These are phyloP conservation scores for Trissolcus basalis DNA, from an alignment of 1,140 invertebrate genomes.

Conservation along the genomic window DNA sequence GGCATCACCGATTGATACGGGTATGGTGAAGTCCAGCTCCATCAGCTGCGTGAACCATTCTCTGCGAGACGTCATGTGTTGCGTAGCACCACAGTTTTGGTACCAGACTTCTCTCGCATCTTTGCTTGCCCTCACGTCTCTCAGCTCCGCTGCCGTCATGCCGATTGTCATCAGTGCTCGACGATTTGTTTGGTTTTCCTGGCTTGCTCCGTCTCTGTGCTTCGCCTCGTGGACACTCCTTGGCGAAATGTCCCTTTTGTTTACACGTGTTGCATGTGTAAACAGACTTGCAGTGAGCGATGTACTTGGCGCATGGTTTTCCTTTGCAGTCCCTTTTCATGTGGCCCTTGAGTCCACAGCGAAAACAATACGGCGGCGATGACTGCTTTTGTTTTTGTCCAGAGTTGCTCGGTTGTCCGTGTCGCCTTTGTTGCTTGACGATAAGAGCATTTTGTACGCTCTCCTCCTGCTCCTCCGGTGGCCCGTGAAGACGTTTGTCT, in stretches of 20 bases:
- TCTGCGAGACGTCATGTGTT: slow-evolving; percentile 9
- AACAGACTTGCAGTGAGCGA: not conserved
- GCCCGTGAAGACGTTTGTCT: not conserved
- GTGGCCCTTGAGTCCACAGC: slow-evolving; percentile 1
- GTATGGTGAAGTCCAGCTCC: not conserved
- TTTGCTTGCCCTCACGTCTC: not conserved
- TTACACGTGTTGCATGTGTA: slow-evolving; percentile 8
- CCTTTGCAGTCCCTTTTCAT: slow-evolving; percentile 9
- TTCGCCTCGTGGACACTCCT: slow-evolving; percentile 19
- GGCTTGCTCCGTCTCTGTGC: slow-evolving; percentile 20
- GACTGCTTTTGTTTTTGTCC: not conserved
- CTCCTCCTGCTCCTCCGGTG: not conserved
- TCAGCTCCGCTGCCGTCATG: slow-evolving; percentile 36
- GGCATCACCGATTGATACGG: slow-evolving; percentile 3
- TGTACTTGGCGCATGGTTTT: slow-evolving; percentile 15
- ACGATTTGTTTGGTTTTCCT: slow-evolving; percentile 47
- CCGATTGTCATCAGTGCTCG: slow-evolving; percentile 15
- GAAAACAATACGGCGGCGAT: not conserved
- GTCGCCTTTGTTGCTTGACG: slow-evolving; percentile 1
- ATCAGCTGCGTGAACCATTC: not conserved
- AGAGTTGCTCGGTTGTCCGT: not conserved
- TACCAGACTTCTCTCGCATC: slow-evolving; percentile 3
- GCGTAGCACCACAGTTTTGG: slow-evolving; percentile 11
- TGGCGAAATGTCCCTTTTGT: slow-evolving; percentile 12
- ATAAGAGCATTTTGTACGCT: slow-evolving; percentile 6